phyloP scores from a whole-genome alignment of 2,797 vertebrate species.

The Novumbra hubbsi region DNA sequence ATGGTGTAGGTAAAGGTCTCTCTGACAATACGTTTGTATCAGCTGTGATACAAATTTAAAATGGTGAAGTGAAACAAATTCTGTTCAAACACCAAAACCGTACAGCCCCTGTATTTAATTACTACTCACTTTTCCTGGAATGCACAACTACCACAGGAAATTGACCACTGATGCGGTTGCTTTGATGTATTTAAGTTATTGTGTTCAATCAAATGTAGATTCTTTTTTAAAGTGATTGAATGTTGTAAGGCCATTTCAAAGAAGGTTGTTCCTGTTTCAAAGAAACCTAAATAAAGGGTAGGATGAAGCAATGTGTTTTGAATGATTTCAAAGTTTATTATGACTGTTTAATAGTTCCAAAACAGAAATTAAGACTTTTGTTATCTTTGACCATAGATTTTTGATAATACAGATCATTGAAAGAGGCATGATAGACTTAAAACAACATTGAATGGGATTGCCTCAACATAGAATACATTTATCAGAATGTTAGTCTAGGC shows the following conservation, averaged over 20 bases:
- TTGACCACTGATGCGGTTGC: background rate
- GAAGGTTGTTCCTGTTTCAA: conserved; percentile 30
- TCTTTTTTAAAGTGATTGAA: conserved; percentile 34
- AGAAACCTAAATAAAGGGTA: conserved; percentile 21
- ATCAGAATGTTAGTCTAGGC: no score
- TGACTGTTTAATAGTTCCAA: background rate
- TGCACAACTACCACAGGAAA: background rate
- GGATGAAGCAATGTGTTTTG: conserved; percentile 6
- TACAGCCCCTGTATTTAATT: background rate
- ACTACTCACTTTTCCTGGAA: no score
- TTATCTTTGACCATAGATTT: background rate
- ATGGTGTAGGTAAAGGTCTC: background rate
- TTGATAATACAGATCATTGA: background rate
- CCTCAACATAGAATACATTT: background rate
- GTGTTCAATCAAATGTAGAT: conserved; percentile 36
- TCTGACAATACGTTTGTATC: background rate
- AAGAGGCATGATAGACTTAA: background rate
- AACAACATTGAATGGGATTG: background rate
- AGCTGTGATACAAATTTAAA: background rate
- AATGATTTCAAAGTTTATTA: background rate
- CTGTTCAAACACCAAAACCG: background rate
- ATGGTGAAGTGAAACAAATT: background rate
- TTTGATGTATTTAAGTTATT: conserved; percentile 37
- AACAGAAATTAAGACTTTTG: background rate
- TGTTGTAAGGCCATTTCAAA: conserved; percentile 30